Conservation (phyloP, 2,888 invertebrate genomes). For the Ormyrus pomaceus region DNA sequence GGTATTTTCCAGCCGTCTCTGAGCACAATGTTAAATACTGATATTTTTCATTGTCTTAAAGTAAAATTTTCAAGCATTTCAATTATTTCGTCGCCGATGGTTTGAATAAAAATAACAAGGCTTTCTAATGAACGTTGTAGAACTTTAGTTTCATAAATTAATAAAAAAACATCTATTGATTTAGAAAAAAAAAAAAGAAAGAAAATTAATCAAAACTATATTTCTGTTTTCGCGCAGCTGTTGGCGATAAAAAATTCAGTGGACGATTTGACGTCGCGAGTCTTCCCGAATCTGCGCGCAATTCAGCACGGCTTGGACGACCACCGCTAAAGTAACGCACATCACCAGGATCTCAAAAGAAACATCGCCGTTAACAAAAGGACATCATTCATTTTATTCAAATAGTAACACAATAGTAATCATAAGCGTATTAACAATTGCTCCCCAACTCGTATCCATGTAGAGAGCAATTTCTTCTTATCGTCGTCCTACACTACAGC, state of each 20-base stretch:
- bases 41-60: constrained; percentile 1
- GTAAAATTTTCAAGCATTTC: too few relatives aligned
- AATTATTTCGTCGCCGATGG: too few relatives aligned
- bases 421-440: constrained; percentile 29
- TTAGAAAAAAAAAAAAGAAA: too few relatives aligned
- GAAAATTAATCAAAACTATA: not conserved
- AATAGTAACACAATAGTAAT: not conserved
- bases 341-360: constrained; percentile 5
- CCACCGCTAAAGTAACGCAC: not conserved
- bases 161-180: too few relatives aligned
- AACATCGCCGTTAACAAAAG: not conserved
- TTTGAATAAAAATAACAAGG: too few relatives aligned
- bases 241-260: not conserved
- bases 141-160: too few relatives aligned
- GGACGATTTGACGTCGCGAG: not conserved
- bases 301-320: not conserved
- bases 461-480: not conserved
- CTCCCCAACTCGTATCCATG: not conserved
- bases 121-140: too few relatives aligned
- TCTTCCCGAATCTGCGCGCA: not conserved
- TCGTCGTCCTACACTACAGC: not conserved
- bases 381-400: constrained; percentile 12
- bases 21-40: constrained; percentile 1
- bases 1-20: not conserved
- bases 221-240: too few relatives aligned